phyloP scores from a whole-genome alignment of 2,888 invertebrate species.

The Seira sanloemensis region DNA sequence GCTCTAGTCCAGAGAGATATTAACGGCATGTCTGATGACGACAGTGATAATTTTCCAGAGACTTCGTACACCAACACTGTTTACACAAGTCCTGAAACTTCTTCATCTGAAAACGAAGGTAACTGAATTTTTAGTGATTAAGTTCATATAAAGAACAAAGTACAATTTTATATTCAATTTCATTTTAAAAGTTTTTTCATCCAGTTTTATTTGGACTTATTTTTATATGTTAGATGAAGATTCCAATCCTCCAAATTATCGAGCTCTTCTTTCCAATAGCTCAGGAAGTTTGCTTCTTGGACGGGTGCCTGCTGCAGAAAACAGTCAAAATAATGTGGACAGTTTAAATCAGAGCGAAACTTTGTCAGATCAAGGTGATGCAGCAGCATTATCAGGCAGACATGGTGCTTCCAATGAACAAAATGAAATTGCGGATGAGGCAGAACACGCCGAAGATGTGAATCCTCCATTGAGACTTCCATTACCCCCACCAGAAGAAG shows the following conservation, averaged over 20 bases:
- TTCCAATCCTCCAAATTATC: slow-evolving; percentile 52
- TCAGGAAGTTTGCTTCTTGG: not conserved
- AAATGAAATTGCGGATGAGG: not conserved
- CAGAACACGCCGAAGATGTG: not conserved
- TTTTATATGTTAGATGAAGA: slow-evolving; percentile 41
- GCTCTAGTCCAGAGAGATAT: slow-evolving; percentile 91
- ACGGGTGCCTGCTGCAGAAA: not conserved
- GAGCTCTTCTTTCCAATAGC: slow-evolving; percentile 24
- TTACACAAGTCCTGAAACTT: slow-evolving; percentile 46
- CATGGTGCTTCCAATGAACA: not conserved
- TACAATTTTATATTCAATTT: not conserved
- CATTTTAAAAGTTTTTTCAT: not conserved
- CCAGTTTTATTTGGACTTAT: not conserved
- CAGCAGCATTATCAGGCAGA: not conserved
- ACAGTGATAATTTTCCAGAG: slow-evolving; percentile 62
- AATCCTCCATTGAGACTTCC: not conserved
- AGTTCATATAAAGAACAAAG: no score
- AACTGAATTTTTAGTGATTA: not conserved
- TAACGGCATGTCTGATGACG: slow-evolving; percentile 81
- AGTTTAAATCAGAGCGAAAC: not conserved
- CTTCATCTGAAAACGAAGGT: slow-evolving; percentile 55
- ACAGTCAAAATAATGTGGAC: no score
- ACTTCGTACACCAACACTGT: slow-evolving; percentile 64
- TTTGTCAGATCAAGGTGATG: not conserved
- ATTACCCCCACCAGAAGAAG: slow-evolving; percentile 23